Evolutionary conservation across 2,113 vertebrate genomes (phyloP).

Genomic region (Thymallus thymallus): DNA sequence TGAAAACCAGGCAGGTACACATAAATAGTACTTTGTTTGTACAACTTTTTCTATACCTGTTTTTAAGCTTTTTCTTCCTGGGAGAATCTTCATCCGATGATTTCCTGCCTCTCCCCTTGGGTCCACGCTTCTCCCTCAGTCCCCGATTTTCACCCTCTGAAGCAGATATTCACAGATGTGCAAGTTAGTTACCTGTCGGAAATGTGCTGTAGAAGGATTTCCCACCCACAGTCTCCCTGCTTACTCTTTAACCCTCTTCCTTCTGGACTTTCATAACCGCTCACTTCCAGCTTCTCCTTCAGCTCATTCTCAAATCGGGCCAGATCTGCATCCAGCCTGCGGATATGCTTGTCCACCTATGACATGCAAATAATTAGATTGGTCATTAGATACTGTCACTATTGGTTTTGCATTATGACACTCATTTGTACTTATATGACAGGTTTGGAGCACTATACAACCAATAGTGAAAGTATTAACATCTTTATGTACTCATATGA

Average conservation of each 20-base stretch:
- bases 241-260: slow-evolving; percentile 83
- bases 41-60: slow-evolving; percentile 71
- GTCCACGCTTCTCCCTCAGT: slow-evolving; percentile 86
- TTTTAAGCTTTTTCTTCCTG: slow-evolving; percentile 92
- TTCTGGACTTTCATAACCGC: slow-evolving; percentile 83
- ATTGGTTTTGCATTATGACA: no score
- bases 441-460: not conserved
- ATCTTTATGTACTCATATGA: not conserved
- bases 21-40: no score
- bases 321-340: slow-evolving; percentile 92
- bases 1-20: not conserved
- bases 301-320: slow-evolving; percentile 95
- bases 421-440: not conserved
- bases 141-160: slow-evolving; percentile 79
- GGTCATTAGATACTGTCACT: not conserved
- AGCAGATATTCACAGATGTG: not conserved
- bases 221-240: not conserved
- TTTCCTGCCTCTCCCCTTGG: slow-evolving; percentile 85
- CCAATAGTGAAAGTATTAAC: not conserved
- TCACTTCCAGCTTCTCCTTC: slow-evolving; percentile 94
- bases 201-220: not conserved
- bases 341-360: slow-evolving; percentile 98
- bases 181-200: no score
- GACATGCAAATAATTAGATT: not conserved
- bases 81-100: slow-evolving; percentile 92